These are phyloP conservation scores for Drosophila parvula DNA, from an alignment of 1,140 invertebrate species.

Conservation along the genomic window DNA sequence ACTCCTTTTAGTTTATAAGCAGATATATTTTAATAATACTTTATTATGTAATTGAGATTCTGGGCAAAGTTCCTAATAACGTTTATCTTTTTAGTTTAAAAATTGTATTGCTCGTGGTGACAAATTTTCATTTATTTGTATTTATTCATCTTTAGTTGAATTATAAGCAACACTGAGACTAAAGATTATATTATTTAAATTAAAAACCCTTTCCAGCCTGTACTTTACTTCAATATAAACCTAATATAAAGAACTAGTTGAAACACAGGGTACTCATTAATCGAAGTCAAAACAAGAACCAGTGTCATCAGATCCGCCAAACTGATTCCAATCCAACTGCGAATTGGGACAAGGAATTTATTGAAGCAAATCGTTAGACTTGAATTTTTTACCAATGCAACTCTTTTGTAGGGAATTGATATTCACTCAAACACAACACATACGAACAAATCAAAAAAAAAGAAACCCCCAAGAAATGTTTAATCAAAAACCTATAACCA, in stretches of 20 bases:
- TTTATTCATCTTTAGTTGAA: slow-evolving; percentile 36
- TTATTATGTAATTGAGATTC: not conserved
- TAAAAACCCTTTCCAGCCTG: not conserved
- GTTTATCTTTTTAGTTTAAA: not conserved
- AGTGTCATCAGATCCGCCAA: slow-evolving; percentile 53
- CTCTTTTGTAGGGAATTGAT: slow-evolving; percentile 73
- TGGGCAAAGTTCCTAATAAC: slow-evolving; percentile 4
- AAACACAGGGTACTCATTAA: slow-evolving; percentile 37
- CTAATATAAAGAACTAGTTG: not conserved
- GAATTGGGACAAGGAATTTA: slow-evolving; percentile 74
- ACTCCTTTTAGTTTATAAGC: not conserved
- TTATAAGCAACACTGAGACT: not conserved
- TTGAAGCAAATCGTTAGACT: slow-evolving; percentile 75
- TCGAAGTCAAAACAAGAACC: slow-evolving; percentile 38
- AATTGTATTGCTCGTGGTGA: not conserved
- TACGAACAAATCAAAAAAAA: slow-evolving; percentile 46
- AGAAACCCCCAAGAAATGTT: slow-evolving; percentile 47
- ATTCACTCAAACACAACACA: slow-evolving; percentile 29
- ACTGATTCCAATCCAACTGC: slow-evolving; percentile 50
- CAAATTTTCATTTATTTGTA: slow-evolving; percentile 13
- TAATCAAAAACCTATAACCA: slow-evolving; percentile 69
- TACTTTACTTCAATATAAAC: not conserved
- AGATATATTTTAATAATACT: slow-evolving; percentile 40
- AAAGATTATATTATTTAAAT: too few relatives aligned
- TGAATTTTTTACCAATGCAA: slow-evolving; percentile 73